A percentile compares a stretch with the other conserved stretches of the same genome.
phyloP scores from a whole-genome alignment of 2,888 invertebrate genomes.

The Criorhina ranunculi region DNA sequence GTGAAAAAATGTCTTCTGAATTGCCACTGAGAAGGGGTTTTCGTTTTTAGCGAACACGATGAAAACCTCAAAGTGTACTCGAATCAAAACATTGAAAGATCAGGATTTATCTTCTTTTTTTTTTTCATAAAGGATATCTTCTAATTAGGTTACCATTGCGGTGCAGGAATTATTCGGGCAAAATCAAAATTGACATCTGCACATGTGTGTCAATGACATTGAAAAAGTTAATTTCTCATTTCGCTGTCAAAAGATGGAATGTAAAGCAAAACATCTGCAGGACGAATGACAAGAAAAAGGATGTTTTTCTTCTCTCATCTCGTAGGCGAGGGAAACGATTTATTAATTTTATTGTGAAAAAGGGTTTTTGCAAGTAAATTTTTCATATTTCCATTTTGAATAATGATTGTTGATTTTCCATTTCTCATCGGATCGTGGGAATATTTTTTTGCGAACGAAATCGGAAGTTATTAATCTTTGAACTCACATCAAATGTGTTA shows the following conservation, averaged over 20 bases:
- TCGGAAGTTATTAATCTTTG: not conserved
- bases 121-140: conserved; percentile 32
- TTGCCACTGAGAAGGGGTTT: conserved; percentile 27
- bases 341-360: conserved; percentile 62
- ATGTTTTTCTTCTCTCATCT: conserved; percentile 33
- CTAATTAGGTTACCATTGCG: conserved; percentile 64
- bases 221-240: conserved; percentile 72
- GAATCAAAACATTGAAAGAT: conserved; percentile 59
- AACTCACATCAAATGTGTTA: not conserved
- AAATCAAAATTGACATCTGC: conserved; percentile 70
- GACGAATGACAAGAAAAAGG: conserved; percentile 19
- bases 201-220: conserved; percentile 53
- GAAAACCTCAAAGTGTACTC: conserved; percentile 55
- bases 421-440: conserved; percentile 56
- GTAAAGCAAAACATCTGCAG: conserved; percentile 58
- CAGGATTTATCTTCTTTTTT: conserved; percentile 2
- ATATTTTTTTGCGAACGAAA: conserved; percentile 34
- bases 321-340: conserved; percentile 69
- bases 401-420: conserved; percentile 56
- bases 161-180: conserved; percentile 33
- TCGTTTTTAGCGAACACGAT: conserved; percentile 1
- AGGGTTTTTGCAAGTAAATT: conserved; percentile 64
- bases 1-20: conserved; percentile 59
- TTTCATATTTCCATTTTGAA: conserved; percentile 31
- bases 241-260: conserved; percentile 29